Percentiles rank a stretch among this genome's conserved stretches.
Conservation (phyloP, 2,113 vertebrate genomes). For the Lontra canadensis region DNA sequence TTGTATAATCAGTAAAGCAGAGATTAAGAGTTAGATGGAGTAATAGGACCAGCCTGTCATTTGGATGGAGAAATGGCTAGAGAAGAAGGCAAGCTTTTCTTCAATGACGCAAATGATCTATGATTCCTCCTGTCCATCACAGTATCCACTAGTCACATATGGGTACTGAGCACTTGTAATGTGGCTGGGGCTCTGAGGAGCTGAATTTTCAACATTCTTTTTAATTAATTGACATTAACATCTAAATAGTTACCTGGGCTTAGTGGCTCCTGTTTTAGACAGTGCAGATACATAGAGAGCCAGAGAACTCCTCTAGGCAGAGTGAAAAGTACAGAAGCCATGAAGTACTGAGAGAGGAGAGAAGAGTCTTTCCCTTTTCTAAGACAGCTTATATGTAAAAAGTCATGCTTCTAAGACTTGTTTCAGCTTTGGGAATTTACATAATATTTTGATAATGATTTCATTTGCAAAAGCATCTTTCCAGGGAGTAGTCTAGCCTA, state of each 20-base stretch:
- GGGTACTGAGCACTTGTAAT: not conserved
- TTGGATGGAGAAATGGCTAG: not conserved
- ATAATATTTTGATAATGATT: constrained; percentile 22
- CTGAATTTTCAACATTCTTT: not conserved
- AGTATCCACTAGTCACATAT: not conserved
- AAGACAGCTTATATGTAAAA: not conserved
- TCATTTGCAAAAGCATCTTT: not conserved
- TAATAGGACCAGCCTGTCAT: not conserved
- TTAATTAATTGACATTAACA: not conserved
- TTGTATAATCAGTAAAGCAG: not conserved
- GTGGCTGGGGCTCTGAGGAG: not conserved
- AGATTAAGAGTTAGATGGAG: not conserved
- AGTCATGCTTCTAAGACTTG: not conserved
- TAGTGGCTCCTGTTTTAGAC: not conserved
- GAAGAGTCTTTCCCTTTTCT: not conserved
- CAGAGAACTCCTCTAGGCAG: not conserved
- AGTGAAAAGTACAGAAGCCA: not conserved
- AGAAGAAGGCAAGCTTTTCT: not conserved
- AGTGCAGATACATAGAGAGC: not conserved
- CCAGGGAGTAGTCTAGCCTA: not conserved
- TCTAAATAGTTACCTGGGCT: not conserved
- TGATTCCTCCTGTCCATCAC: not conserved
- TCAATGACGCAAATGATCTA: not conserved
- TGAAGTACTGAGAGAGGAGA: not conserved
- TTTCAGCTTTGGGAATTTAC: not conserved